These are phyloP conservation scores for Crypturellus tataupa DNA, from an alignment of 2,797 vertebrate genomes.

Conservation along the genomic window DNA sequence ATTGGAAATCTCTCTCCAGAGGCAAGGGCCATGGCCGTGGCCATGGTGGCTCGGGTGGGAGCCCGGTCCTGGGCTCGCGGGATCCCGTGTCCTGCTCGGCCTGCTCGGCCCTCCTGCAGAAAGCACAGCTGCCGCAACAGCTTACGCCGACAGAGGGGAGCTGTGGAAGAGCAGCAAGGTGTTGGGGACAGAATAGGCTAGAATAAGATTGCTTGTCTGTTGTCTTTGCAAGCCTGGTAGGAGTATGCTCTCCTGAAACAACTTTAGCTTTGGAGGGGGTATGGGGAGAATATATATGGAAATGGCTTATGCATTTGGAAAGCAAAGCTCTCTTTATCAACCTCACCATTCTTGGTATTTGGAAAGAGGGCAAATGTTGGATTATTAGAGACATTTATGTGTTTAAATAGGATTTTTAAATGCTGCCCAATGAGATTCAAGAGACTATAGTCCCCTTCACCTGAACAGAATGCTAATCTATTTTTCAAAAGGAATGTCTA, in stretches of 20 bases:
- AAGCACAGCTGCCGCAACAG: not conserved
- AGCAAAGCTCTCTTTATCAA: not conserved
- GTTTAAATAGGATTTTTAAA: not conserved
- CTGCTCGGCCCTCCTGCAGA: not conserved
- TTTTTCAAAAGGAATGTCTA: not conserved
- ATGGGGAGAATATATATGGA: not conserved
- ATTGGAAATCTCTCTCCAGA: rapidly evolving
- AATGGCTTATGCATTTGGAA: not conserved
- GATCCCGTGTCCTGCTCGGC: not conserved
- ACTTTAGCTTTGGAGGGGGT: not conserved
- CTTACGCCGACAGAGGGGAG: too few relatives aligned
- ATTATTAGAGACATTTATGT: not conserved
- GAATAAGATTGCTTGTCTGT: not conserved
- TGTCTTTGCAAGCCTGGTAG: not conserved
- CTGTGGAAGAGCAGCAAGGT: not conserved
- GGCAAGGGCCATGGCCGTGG: not conserved
- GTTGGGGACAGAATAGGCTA: not conserved
- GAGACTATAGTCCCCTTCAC: not conserved
- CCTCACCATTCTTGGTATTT: not conserved
- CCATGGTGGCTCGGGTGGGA: not conserved
- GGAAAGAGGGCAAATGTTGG: not conserved
- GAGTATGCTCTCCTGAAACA: not conserved
- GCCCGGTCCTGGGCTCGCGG: rapidly evolving
- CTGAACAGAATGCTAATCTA: not conserved
- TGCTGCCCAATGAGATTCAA: not conserved